Base-by-base conservation (phyloP, 2,888 invertebrate genomes). In the Catocala sponsa region DNA sequence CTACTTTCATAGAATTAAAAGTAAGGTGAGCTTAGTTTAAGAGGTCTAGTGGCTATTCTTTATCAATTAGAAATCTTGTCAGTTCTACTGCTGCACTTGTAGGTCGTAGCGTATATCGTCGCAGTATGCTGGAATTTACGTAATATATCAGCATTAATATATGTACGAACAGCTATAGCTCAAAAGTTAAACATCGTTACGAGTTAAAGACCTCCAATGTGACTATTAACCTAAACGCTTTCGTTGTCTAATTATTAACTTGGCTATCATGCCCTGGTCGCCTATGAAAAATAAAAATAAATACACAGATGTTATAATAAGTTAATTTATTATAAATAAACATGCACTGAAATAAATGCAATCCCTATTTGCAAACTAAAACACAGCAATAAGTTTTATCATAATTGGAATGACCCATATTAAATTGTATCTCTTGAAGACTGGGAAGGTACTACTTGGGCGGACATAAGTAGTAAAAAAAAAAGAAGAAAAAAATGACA, bases 321-420 rank as follows among this genome's bases (percentile, higher is more conserved):
- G 79, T 84, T 91, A 90, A 87, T 87, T 91, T 90, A 93, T 92
- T 93, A 92, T 89, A 91, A 92, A 92, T 91, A 93, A 88, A 91
- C 90, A 91, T 93, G 92, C 92, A 91, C 85, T 89, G 91, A 91
- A 92, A 87, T 91, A 92, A 92, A 93, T 93, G 92, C 93, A 90
- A 91, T 88, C 85, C 82, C 88, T 89, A 91, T 90, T 86, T 87
- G 90, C 87, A 82, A 90, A 85, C 86, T 92, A 93, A 85, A 86
- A 88, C 83, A 87, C 86, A 91, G 91, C 90, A 90, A 88, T 87
- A 89, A 84, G 87, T 88, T 83, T 85, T 86, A 91, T 88, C 87
- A 85, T 89, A 91, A 90, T 86, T 94, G 94, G 94, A 94, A 94
- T 94, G 94, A 91, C 87, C 91, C 91, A 89, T 84, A 88, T 83